Evolutionary conservation across 1,140 invertebrate genomes (phyloP), one percentile per base, ranked within the genome.

Genomic region (Penaeus chinensis): DNA sequence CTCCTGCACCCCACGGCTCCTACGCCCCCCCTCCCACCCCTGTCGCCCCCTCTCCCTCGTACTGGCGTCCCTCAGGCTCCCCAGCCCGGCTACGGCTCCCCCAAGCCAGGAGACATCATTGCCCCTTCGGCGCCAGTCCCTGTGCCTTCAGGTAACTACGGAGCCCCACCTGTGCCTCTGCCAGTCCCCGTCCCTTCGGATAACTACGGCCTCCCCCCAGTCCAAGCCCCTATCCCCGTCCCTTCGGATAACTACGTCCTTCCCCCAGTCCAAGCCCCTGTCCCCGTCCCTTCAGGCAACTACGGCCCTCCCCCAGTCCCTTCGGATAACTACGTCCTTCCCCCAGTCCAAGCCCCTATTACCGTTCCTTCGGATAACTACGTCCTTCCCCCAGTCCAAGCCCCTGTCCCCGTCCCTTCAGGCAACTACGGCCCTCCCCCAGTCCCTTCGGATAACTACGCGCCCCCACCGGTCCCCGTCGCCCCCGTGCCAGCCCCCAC

Each of bases 51-150:
- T 66, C 16, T n/a, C 18, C 83, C 74, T 13, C 54, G 4, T 78
- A 78, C 65, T 27, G 83, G 74, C 20, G 54, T 37, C 42, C 82
- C 82, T 24, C 37, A 69, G 47, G n/a, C 61, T 22, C 83, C 60
- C 24, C 83, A 22, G 10, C 13, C 60, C 3, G 82, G 71, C 19
- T 84, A 84, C 60, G 82, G 82, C 13, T 60, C 61, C 22, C 83
- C 83, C 61, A 85, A 85, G n/a, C 24, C 69, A 22, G 54, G 13
- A 22, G 82, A 84, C 54, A 76, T 84, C 32, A 71, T 84, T n/a
- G 37, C 37, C 22, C 11, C 66, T 4, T 54, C 37, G 2, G 54
- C 80, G 62, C n/a, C 37, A 62, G 20, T 24, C 24, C 54, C 42
- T 16, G 24, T 54, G 13, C 32, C 42, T 3, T 62, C 79, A 11